Base-by-base conservation (phyloP, 1,140 invertebrate genomes). In the Pseudomyrmex sp. region DNA sequence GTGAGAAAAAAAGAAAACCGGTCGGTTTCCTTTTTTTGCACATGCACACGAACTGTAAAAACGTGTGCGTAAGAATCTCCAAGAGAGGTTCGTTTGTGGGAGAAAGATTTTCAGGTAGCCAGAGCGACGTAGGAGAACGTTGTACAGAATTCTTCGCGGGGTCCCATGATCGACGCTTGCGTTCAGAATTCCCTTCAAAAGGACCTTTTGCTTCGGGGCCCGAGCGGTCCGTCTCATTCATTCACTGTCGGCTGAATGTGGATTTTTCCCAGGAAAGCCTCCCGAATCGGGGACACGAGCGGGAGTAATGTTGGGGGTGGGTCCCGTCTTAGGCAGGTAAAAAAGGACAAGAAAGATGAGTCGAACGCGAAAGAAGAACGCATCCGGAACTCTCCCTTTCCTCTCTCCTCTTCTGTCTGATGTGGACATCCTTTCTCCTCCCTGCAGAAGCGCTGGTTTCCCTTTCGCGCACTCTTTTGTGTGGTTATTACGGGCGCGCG, bases 351-450 rank as follows among this genome's bases (percentile, higher is more conserved):
- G 85, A 82, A 85, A 50, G 20, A 9, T 18, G 52, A 12, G 18
- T 4, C 13, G 85, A 85, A 87, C 87, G 86, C 85, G 87, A 87
- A 87, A 80, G 88, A 75, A 58, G 76, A 63, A 84, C 89, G 88
- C 91, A 91, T 92, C 93, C 93, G 93, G 93, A 93, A 93, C 93
- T 91, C 93, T 92, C 92, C 91, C 93, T 94, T 93, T 92, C 58
- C 61, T 18, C 52, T 0, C 44, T 4, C 9, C 18, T 72, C 56
- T 84, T 18, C 23, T 69, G 50, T 63, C 48, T 50, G 58, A 35
- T 0, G 5, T 35, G 5, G 5, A 35, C 35, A 5, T 9, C 26
- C 20, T 73, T 56, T 58, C 61, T 84, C 50, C 18, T 75, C 35
- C 59, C 35, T 65, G 13, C 54, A 1, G 23, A 20, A 63, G 52